Evolutionary conservation across 1,140 invertebrate genomes (phyloP).

Genomic region (Scylla paramamosain): DNA sequence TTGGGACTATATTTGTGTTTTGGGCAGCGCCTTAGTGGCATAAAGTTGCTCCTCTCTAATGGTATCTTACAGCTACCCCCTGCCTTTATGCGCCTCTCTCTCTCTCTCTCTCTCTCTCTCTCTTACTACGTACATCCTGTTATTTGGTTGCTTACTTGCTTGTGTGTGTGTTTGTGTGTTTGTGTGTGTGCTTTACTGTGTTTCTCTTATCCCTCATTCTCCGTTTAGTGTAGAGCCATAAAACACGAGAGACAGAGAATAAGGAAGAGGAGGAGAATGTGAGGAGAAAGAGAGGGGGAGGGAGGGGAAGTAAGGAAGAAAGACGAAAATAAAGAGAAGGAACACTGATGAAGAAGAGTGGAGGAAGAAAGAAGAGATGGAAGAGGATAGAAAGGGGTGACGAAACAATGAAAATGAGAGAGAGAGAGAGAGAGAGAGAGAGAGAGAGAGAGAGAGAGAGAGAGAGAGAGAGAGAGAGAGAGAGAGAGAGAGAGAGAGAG

Average conservation of each 20-base stretch:
- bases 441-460: background rate
- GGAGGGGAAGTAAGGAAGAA: background rate
- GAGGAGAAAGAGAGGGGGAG: background rate
- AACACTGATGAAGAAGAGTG: too few species aligned
- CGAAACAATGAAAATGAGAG: too few species aligned
- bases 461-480: background rate
- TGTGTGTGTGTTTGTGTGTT: background rate
- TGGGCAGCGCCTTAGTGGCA: constrained; percentile 43
- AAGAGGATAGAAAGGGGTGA: too few species aligned
- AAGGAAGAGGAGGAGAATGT: background rate
- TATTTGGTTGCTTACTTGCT: background rate
- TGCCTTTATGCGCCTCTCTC: background rate
- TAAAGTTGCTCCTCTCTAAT: constrained; percentile 66
- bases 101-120: constrained; percentile 27
- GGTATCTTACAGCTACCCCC: constrained; percentile 39
- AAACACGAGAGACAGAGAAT: constrained; percentile 7
- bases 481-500: too few species aligned
- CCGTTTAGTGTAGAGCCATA: background rate
- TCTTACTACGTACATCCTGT: background rate
- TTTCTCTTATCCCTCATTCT: background rate
- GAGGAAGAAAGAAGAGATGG: too few species aligned
- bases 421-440: background rate
- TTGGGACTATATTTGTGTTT: constrained; percentile 68
- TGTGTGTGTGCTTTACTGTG: background rate
- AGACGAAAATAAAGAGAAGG: background rate